phyloP scores from a whole-genome alignment of 2,888 invertebrate species.

The Athalia rosae region DNA sequence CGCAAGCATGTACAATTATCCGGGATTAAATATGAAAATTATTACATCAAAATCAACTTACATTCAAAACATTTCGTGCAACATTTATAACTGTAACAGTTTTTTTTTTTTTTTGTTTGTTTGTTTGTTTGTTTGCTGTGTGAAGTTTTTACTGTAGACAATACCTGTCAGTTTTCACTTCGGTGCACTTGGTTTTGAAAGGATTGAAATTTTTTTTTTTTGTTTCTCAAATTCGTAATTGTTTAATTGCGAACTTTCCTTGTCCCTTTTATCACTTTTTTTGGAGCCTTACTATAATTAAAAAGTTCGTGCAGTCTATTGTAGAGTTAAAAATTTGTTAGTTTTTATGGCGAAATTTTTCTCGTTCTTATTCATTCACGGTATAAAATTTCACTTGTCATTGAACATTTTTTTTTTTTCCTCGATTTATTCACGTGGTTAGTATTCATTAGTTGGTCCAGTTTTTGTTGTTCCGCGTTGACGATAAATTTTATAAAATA shows the following conservation, averaged over 20 bases:
- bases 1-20: background rate
- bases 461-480: background rate
- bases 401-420: too few species aligned
- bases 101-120: too few species aligned
- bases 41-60: slow-evolving; percentile 56
- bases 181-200: background rate
- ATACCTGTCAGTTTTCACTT: slow-evolving; percentile 60
- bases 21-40: too few species aligned
- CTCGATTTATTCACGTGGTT: too few species aligned
- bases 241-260: background rate
- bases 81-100: slow-evolving; percentile 55
- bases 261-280: background rate
- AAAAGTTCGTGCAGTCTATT: background rate
- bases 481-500: slow-evolving; percentile 59
- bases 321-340: background rate
- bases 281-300: background rate
- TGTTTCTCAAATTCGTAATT: background rate
- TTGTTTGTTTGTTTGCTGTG: background rate
- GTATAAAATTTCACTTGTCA: background rate
- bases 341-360: background rate
- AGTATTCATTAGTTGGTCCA: background rate
- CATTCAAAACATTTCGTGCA: slow-evolving; percentile 66
- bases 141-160: slow-evolving; percentile 15
- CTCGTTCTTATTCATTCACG: background rate
- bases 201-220: background rate